A percentile compares a stretch with the other conserved stretches of the same genome.
Evolutionary conservation across 2,797 vertebrate genomes (phyloP).

Genomic region (Falco rusticolus): DNA sequence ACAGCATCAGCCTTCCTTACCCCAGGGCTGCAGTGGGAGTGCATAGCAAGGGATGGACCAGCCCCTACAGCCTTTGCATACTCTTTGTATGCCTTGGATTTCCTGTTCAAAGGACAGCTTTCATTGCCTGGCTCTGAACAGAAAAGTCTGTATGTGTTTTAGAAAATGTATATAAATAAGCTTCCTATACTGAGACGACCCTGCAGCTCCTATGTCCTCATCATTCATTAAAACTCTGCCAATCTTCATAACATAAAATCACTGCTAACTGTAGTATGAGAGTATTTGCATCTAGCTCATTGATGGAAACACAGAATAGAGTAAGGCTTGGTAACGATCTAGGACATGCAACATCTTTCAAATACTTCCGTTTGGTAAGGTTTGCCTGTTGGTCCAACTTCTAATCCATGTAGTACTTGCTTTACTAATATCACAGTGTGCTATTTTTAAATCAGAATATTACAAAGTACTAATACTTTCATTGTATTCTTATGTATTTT

Average conservation of each 20-base stretch:
- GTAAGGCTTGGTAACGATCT: not conserved
- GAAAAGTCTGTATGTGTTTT: not conserved
- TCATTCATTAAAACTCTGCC: not conserved
- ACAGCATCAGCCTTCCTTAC: not conserved
- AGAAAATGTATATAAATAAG: not conserved
- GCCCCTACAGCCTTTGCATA: not conserved
- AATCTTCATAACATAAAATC: not conserved
- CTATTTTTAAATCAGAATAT: not conserved
- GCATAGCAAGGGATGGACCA: not conserved
- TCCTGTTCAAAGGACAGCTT: not conserved
- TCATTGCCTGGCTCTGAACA: not conserved
- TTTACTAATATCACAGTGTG: not conserved
- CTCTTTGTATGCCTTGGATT: not conserved
- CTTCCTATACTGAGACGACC: not conserved
- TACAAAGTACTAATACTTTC: not conserved
- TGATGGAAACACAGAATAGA: not conserved
- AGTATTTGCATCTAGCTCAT: not conserved
- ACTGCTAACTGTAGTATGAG: not conserved
- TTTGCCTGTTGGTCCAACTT: not conserved
- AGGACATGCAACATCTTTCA: not conserved
- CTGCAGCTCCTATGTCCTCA: not conserved
- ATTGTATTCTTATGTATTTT: not conserved
- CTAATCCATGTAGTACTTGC: not conserved
- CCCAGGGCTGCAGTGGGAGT: not conserved
- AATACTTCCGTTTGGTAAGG: not conserved